Evolutionary conservation across 2,113 vertebrate genomes (phyloP).

Genomic region (Pedionomus torquatus): DNA sequence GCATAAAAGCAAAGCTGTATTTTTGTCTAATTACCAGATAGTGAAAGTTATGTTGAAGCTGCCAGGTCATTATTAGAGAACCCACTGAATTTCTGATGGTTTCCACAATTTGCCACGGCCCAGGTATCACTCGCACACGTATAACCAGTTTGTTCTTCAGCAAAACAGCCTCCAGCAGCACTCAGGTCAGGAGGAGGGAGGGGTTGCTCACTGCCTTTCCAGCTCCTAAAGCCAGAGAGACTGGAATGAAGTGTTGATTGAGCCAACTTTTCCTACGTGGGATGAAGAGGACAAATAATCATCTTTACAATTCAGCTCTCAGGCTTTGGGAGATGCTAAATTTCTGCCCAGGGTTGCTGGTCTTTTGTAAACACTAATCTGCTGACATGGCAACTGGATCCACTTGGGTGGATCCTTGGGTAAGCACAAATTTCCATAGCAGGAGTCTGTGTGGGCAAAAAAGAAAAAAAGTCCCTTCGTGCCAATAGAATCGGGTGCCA

Average conservation of each 20-base stretch:
- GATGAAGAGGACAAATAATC: not conserved
- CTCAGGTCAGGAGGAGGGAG: not conserved
- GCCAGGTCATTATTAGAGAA: not conserved
- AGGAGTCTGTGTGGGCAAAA: not conserved
- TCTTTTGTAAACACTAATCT: slow-evolving; percentile 14
- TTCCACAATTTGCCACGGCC: not conserved
- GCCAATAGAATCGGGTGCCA: slow-evolving; percentile 12
- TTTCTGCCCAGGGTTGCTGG: not conserved
- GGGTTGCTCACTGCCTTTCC: not conserved
- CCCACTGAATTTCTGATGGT: not conserved
- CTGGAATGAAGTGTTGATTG: not conserved
- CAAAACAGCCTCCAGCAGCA: not conserved
- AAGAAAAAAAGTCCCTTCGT: not conserved
- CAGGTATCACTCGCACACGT: not conserved
- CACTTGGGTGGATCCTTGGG: not conserved
- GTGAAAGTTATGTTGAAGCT: not conserved
- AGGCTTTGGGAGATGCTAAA: not conserved
- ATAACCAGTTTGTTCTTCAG: not conserved
- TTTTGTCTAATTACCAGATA: slow-evolving; percentile 9
- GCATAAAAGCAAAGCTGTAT: not conserved
- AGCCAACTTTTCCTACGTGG: not conserved
- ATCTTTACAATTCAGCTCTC: not conserved
- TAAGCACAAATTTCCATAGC: not conserved
- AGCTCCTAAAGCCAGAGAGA: not conserved
- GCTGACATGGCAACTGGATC: slow-evolving; percentile 13